A percentile compares a stretch with the other conserved stretches of the same genome.
phyloP scores from a whole-genome alignment of 2,113 vertebrate species.

The Propithecus coquereli region DNA sequence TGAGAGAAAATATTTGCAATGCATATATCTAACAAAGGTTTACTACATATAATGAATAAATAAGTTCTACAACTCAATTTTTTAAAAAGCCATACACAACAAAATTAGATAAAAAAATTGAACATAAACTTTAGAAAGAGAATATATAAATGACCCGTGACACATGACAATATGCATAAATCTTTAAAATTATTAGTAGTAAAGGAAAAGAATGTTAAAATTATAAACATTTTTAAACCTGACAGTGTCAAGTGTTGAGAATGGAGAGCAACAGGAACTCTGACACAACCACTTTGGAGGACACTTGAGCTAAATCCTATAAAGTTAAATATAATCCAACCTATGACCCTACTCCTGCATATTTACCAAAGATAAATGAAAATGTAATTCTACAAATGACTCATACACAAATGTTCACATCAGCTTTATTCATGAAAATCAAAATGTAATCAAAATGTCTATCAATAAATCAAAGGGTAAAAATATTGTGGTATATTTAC shows the following conservation, averaged over 20 bases:
- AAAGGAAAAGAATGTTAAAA: background rate
- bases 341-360: background rate
- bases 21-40: background rate
- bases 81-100: background rate
- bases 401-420: background rate
- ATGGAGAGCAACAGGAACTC: background rate
- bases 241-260: background rate
- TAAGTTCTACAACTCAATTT: background rate
- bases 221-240: background rate
- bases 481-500: background rate
- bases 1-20: background rate
- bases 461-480: background rate
- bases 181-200: background rate
- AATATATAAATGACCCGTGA: background rate
- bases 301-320: background rate
- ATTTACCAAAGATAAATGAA: background rate
- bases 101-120: background rate
- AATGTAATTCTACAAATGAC: background rate
- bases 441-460: background rate
- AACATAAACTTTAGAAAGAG: background rate
- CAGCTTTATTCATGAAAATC: background rate
- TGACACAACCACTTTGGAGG: background rate
- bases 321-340: background rate
- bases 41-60: background rate
- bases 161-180: background rate